Evolutionary conservation across 1,140 invertebrate genomes (phyloP).

Genomic region (Solen grandis): DNA sequence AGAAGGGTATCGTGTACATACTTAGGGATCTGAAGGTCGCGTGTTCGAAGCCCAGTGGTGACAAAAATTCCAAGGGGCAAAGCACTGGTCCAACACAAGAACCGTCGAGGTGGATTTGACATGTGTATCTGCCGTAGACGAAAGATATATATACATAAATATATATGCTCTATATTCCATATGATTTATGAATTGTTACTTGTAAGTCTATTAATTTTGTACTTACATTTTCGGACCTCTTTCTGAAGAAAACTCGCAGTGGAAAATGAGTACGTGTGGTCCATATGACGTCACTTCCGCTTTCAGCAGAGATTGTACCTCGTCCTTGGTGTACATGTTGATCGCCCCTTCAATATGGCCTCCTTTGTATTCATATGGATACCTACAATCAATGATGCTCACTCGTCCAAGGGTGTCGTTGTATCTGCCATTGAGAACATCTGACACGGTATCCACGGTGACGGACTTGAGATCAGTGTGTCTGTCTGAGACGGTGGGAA

Average conservation of each 20-base stretch:
- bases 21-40: no score
- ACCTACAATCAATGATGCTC: constrained; percentile 85
- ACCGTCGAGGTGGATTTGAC: no score
- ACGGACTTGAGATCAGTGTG: constrained; percentile 93
- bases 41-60: no score
- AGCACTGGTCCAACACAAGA: no score
- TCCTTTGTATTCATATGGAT: constrained; percentile 96
- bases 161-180: no score
- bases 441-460: constrained; percentile 83
- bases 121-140: no score
- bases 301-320: constrained; percentile 81
- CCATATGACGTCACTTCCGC: neutral
- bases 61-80: no score
- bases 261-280: neutral
- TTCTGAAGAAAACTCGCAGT: neutral
- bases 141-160: no score
- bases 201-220: no score
- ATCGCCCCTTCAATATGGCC: no score
- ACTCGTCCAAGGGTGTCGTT: constrained; percentile 68
- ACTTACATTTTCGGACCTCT: neutral
- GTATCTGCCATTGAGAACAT: constrained; percentile 68
- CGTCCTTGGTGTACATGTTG: constrained; percentile 90
- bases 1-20: no score
- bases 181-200: no score
- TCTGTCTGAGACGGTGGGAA: constrained; percentile 88